phyloP scores from a whole-genome alignment of 2,797 vertebrate genomes.

The Antrozous pallidus region DNA sequence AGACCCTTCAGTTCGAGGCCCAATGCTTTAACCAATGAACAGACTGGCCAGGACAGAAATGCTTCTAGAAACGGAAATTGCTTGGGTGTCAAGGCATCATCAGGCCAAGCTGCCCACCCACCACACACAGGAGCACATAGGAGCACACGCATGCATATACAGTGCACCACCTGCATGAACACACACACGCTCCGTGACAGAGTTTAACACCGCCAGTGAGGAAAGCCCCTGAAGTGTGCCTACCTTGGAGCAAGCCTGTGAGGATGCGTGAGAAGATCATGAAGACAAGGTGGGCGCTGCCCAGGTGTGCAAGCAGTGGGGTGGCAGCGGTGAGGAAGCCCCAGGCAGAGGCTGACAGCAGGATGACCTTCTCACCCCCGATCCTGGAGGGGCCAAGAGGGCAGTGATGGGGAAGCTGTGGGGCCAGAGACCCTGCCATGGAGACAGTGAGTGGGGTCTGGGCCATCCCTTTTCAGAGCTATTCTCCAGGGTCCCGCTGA shows the following conservation, averaged over 20 bases:
- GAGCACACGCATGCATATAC: not conserved
- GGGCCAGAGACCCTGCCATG: accelerated
- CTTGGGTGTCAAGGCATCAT: accelerated
- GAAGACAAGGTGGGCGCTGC: constrained; percentile 90
- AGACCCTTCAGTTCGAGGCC: no score
- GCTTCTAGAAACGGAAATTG: not conserved
- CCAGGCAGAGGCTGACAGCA: constrained; percentile 93
- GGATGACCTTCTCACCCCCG: constrained; percentile 95
- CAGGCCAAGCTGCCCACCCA: accelerated
- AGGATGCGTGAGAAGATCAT: constrained; percentile 92
- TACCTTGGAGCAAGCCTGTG: constrained; percentile 96
- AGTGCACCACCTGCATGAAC: not conserved
- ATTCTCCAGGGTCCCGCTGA: not conserved
- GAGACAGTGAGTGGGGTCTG: no score
- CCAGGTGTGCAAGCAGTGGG: constrained; percentile 88
- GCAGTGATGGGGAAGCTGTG: accelerated
- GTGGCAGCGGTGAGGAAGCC: constrained; percentile 92
- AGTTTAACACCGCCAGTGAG: no score
- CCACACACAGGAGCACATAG: accelerated
- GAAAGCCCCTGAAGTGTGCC: not conserved
- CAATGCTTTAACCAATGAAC: no score
- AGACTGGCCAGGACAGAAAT: not conserved
- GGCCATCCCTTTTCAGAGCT: accelerated
- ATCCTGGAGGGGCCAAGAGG: constrained; percentile 82
- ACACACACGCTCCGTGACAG: not conserved